Conservation (phyloP, 2,888 invertebrate genomes). For the Nomada ruficornis region DNA sequence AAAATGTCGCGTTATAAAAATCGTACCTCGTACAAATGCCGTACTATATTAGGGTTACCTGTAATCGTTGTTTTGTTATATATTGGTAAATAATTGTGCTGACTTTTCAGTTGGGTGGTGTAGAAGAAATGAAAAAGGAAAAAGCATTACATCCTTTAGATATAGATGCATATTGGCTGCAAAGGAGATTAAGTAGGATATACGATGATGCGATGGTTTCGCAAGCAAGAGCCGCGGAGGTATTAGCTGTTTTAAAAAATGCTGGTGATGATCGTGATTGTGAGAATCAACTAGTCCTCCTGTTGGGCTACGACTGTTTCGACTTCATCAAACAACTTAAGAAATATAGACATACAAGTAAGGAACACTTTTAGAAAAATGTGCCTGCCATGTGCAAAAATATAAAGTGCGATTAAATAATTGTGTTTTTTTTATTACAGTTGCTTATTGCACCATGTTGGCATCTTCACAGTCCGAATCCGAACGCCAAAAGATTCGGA, state of each 20-base stretch:
- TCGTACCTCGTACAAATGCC: too few relatives aligned
- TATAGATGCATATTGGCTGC: conserved; percentile 99
- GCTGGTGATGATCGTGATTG: conserved; percentile 97
- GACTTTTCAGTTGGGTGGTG: conserved; percentile 86
- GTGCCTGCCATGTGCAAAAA: conserved; percentile 19
- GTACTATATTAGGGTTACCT: too few relatives aligned
- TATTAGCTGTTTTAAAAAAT: conserved; percentile 93
- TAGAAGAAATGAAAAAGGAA: conserved; percentile 91
- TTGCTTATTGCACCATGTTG: conserved; percentile 97
- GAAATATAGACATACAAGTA: conserved; percentile 94
- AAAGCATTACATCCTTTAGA: conserved; percentile 95
- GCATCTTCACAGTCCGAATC: conserved; percentile 97
- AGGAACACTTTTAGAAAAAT: conserved; percentile 80
- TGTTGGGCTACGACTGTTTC: conserved; percentile 98
- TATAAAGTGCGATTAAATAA: too few relatives aligned
- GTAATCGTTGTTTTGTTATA: background rate
- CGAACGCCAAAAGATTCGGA: conserved; percentile 94
- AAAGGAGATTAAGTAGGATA: conserved; percentile 95
- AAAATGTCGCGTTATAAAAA: too few relatives aligned
- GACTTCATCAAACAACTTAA: conserved; percentile 98
- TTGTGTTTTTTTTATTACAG: conserved; percentile 84
- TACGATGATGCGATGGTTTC: conserved; percentile 99
- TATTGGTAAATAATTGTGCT: background rate
- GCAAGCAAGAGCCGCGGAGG: conserved; percentile 92
- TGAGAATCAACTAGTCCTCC: conserved; percentile 97